Percentiles rank a stretch among this genome's conserved stretches.
These are phyloP conservation scores for Bombylius major DNA, from an alignment of 2,888 invertebrate species.

Conservation along the genomic window DNA sequence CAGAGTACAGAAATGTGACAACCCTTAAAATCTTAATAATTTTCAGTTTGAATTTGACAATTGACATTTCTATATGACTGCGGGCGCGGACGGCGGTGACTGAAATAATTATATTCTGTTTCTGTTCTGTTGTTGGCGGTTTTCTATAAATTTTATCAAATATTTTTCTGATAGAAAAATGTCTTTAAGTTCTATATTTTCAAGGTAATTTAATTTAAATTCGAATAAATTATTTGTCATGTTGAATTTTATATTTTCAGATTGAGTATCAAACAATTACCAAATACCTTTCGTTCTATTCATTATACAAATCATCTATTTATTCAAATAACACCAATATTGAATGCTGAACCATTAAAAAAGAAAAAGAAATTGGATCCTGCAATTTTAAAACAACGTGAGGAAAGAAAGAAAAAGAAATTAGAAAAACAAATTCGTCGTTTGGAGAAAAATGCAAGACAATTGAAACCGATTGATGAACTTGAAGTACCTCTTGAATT, in stretches of 20 bases:
- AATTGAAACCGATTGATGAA: constrained; percentile 85
- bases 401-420: constrained; percentile 68
- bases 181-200: neutral
- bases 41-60: too few species aligned
- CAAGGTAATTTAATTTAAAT: neutral
- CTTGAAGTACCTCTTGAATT: constrained; percentile 58
- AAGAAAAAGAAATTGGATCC: constrained; percentile 83
- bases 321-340: constrained; percentile 19
- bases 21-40: too few species aligned
- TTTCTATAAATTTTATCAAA: too few species aligned
- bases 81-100: too few species aligned
- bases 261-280: neutral
- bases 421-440: constrained; percentile 77
- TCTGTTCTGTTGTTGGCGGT: too few species aligned
- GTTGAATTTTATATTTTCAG: neutral
- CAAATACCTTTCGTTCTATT: neutral
- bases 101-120: too few species aligned
- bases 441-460: constrained; percentile 65
- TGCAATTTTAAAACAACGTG: constrained; percentile 61
- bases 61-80: too few species aligned
- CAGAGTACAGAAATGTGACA: too few species aligned
- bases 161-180: neutral
- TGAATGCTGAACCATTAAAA: constrained; percentile 70
- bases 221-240: neutral
- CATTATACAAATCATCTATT: neutral